These are phyloP conservation scores for Acanthisitta chloris DNA, from an alignment of 2,113 vertebrate genomes.

Conservation along the genomic window DNA sequence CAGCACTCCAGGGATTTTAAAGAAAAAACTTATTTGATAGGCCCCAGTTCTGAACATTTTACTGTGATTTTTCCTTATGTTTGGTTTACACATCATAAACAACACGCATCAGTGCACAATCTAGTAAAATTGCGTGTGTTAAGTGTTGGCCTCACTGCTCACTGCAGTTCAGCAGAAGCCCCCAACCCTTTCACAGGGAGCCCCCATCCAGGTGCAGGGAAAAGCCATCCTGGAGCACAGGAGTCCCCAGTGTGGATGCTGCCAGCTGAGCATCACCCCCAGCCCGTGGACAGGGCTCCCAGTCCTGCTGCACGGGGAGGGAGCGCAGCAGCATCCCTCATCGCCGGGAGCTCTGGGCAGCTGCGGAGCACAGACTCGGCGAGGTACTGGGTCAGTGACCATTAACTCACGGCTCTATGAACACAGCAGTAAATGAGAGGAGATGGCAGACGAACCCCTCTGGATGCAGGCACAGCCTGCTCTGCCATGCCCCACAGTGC, in stretches of 20 bases:
- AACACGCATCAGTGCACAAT: rapidly evolving
- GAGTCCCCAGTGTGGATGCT: rapidly evolving
- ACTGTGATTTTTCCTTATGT: not conserved
- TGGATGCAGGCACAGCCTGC: not conserved
- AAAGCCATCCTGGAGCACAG: rapidly evolving
- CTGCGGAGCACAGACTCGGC: not conserved
- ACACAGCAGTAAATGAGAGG: not conserved
- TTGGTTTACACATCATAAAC: not conserved
- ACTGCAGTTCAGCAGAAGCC: not conserved
- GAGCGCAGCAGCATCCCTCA: not conserved
- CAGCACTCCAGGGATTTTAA: not conserved
- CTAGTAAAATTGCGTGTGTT: rapidly evolving
- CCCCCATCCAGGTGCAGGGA: not conserved
- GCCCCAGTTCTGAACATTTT: not conserved
- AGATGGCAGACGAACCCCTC: not conserved
- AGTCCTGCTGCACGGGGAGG: rapidly evolving
- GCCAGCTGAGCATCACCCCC: not conserved
- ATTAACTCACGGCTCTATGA: not conserved
- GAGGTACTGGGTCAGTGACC: not conserved
- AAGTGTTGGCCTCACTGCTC: rapidly evolving
- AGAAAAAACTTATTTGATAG: not conserved
- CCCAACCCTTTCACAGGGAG: not conserved
- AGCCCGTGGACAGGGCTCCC: not conserved
- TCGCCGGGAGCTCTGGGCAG: rapidly evolving
- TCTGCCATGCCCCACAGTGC: rapidly evolving